Percentiles rank a stretch among this genome's conserved stretches.
Evolutionary conservation across 1,140 invertebrate species (phyloP).

Genomic region (Chrysopa pallens): DNA sequence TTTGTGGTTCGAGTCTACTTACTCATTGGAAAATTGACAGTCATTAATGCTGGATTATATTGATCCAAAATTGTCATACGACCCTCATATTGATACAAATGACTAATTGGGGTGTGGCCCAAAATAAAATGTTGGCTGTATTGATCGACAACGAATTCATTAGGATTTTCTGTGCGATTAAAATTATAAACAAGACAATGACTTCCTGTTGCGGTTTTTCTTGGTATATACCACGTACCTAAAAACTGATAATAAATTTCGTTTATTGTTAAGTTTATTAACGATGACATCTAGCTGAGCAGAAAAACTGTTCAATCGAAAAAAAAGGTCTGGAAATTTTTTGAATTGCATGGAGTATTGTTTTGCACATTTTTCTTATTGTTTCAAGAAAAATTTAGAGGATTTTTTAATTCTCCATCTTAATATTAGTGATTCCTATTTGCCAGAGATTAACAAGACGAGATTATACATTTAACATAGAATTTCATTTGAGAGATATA

Average conservation of each 20-base stretch:
- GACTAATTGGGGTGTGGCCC: slow-evolving; percentile 46
- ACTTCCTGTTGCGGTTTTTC: slow-evolving; percentile 65
- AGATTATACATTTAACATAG: too few species aligned
- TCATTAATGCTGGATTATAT: slow-evolving; percentile 44
- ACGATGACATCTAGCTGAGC: too few species aligned
- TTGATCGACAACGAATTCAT: slow-evolving; percentile 49
- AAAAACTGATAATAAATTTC: slow-evolving; percentile 34
- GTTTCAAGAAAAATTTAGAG: too few species aligned
- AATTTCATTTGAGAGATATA: too few species aligned
- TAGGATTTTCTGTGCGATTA: slow-evolving; percentile 43
- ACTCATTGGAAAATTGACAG: slow-evolving; percentile 62
- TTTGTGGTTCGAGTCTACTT: slow-evolving; percentile 23
- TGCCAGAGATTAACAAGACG: too few species aligned
- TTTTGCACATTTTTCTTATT: too few species aligned
- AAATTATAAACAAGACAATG: slow-evolving; percentile 66
- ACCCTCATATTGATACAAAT: slow-evolving; percentile 60
- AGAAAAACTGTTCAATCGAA: too few species aligned
- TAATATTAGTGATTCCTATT: too few species aligned
- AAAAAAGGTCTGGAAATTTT: too few species aligned
- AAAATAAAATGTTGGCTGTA: slow-evolving; percentile 51
- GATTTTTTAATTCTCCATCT: too few species aligned
- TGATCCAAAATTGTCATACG: slow-evolving; percentile 42
- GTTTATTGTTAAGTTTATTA: too few species aligned
- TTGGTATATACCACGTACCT: slow-evolving; percentile 67
- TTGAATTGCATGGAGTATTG: too few species aligned